Evolutionary conservation across 1,140 invertebrate genomes (phyloP), one percentile per base, ranked within the genome.

Genomic region (Scaptodrosophila lebanonensis): DNA sequence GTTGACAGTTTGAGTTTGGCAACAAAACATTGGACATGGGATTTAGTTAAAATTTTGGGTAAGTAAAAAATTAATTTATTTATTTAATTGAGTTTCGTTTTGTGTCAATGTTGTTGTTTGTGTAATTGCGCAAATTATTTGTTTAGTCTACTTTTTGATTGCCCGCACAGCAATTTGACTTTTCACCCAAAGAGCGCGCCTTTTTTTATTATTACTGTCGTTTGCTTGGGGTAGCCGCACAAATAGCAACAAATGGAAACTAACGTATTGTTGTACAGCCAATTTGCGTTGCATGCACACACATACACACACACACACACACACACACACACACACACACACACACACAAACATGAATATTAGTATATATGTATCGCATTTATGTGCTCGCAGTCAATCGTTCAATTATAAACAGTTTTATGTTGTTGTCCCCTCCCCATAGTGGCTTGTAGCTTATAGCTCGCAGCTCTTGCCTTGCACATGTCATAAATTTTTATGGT

Each of bases 131-230:
- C 53, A 63, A 82, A 82, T 82, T 36, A 66, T 66, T 82, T 82
- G 75, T 82, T 82, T 82, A 68, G 69, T 70, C 69, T 58, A 82
- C 76, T 70, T 82, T 79, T 82, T 75, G 64, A 77, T 77, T 79
- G 64, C 67, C 49, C 51, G 48, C 52, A 39, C 44, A 62, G 50
- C 67, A 82, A 82, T 62, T 79, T 77, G 72, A 68, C 73, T 77
- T 79, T 79, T 77, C 44, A 73, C 52, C 73, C 73, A n/a, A n/a
- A n/a, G n/a, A n/a, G n/a, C 58, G 16, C 11, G 44, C 25, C 36
- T 13, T 54, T 17, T 15, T 2, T 13, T 3, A 25, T 3, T 25
- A 25, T 25, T 35, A 13, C 18, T 36, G 12, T 11, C 7, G 6
- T 11, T 1, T 16, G 8, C 58, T 45, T 38, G 54, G 60, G 54